phyloP scores from a whole-genome alignment of 92 coral and sea anemone species.

The Porites divaricata region DNA sequence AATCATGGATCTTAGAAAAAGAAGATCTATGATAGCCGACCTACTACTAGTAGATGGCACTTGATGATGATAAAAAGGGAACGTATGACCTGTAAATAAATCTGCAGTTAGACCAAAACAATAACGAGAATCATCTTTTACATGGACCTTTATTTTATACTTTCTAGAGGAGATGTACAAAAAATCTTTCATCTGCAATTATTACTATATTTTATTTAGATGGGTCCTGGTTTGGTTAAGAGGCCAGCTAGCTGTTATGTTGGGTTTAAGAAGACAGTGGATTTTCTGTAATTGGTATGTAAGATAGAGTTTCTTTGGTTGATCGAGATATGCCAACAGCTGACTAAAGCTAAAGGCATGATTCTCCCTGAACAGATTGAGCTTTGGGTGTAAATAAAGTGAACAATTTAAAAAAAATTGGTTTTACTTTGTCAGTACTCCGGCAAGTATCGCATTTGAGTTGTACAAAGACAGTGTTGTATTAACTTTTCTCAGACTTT shows the following conservation, averaged over 20 bases:
- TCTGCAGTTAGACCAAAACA: no score
- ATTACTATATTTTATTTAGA: not conserved
- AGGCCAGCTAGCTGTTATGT: not conserved
- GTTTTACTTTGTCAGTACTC: not conserved
- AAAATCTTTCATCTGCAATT: not conserved
- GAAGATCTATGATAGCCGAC: no score
- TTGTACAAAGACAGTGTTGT: not conserved
- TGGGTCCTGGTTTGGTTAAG: not conserved
- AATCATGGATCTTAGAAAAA: no score
- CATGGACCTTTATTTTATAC: not conserved
- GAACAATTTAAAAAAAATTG: not conserved
- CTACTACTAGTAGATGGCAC: no score
- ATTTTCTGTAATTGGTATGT: slow-evolving; percentile 5
- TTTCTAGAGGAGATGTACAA: not conserved
- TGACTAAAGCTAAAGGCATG: not conserved
- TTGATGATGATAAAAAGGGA: no score
- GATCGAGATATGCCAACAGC: not conserved
- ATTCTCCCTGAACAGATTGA: not conserved
- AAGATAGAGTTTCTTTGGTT: not conserved
- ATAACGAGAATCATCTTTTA: not conserved
- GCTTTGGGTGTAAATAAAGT: not conserved
- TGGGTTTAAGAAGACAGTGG: not conserved
- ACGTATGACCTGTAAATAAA: not conserved
- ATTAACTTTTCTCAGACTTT: no score
- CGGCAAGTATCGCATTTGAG: not conserved